Base-by-base conservation (phyloP, 2,888 invertebrate genomes). In the Itoplectis maculator region DNA sequence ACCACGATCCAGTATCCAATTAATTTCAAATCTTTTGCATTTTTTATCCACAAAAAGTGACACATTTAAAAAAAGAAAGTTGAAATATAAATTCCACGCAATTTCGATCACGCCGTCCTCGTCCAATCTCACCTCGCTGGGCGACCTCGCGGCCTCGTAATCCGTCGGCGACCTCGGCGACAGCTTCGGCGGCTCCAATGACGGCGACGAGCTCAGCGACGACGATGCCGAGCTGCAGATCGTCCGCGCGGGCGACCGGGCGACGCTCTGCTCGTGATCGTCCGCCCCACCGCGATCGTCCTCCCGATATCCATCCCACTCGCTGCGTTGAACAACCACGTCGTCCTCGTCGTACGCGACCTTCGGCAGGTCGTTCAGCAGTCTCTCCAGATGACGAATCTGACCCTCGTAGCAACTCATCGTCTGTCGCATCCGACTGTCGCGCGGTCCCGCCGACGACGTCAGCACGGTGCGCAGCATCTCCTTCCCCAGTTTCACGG, bases 321-420 rank as follows among this genome's bases (percentile, higher is more conserved):
- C 66, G n/a, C 29, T 29, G 29, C 29, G n/a, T n/a, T 72, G 42
- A 1, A 75, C n/a, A n/a, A n/a, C n/a, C n/a, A n/a, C 69, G 1
- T 75, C 76, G 0, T 85, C 77, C 13, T 85, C 83, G 4, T 72
- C 56, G 11, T 85, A 66, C 5, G 74, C 65, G 2, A 73, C 70
- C 5, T 87, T 82, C 0, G 89, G 88, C 18, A 91, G 76, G 49
- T 87, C 89, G 54, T 82, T 86, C 40, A 91, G 70, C 9, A 90
- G 42, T 49, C 88, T 89, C 2, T 89, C 88, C 9, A 90, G 75
- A 56, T 89, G 90, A 37, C 90, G 88, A 15, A 91, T 92, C 49
- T 89, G 89, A 4, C 86, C 85, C 40, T 90, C 88, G 63, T 88
- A 89, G 0, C 86, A 86, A 54, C 89, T 89, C 74, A 91, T 88